These are phyloP conservation scores for Brachypalpus laphriformis DNA, from an alignment of 2,888 invertebrate genomes.

Conservation along the genomic window DNA sequence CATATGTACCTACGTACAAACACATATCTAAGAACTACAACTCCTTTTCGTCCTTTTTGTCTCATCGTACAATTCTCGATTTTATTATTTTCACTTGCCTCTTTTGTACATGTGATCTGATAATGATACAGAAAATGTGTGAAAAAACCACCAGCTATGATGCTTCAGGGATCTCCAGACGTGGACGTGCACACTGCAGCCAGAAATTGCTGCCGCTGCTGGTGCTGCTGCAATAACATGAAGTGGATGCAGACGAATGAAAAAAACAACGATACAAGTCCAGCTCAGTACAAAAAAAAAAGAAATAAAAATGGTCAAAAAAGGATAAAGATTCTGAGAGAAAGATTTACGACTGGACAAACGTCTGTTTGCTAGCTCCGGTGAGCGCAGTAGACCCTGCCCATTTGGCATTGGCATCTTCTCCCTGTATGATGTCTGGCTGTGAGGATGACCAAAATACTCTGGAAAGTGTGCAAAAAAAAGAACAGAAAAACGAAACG, in stretches of 20 bases:
- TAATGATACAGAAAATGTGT: slow-evolving; percentile 75
- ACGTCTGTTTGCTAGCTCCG: slow-evolving; percentile 71
- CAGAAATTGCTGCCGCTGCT: slow-evolving; percentile 60
- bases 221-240: slow-evolving; percentile 63
- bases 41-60: slow-evolving; percentile 69
- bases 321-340: slow-evolving; percentile 71
- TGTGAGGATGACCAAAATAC: slow-evolving; percentile 70
- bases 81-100: slow-evolving; percentile 74
- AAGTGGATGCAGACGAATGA: slow-evolving; percentile 72
- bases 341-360: slow-evolving; percentile 74
- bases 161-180: slow-evolving; percentile 72
- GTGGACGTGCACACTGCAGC: slow-evolving; percentile 54
- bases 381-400: slow-evolving; percentile 68
- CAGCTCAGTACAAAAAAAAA: slow-evolving; percentile 46
- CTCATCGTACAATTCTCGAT: slow-evolving; percentile 56
- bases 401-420: slow-evolving; percentile 73
- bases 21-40: slow-evolving; percentile 54
- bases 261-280: slow-evolving; percentile 70
- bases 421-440: slow-evolving; percentile 67
- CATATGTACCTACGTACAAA: slow-evolving; percentile 7
- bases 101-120: slow-evolving; percentile 75
- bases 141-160: slow-evolving; percentile 75
- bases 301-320: slow-evolving; percentile 32
- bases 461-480: slow-evolving; percentile 59
- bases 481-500: slow-evolving; percentile 3